Evolutionary conservation across 1,140 invertebrate genomes (phyloP), one percentile per base, ranked within the genome.

Genomic region (Drosophila novamexicana): DNA sequence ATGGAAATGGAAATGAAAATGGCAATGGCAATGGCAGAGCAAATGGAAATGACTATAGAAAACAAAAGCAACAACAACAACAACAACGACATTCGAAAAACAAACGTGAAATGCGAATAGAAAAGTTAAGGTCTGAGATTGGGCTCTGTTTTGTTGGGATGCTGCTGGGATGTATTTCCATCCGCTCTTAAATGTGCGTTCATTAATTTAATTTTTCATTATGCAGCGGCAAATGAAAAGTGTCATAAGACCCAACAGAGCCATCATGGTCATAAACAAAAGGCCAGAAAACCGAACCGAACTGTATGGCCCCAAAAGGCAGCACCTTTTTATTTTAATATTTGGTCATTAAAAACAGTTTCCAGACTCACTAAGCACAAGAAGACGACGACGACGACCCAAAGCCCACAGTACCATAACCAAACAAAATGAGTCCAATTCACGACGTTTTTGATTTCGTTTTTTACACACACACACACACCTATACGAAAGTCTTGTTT

Each of bases 161-260:
- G 22, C 16, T 56, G 10, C 9, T 32, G 32, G 50, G 14, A 10
- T 50, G 29, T 36, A 53, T 59, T 45, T 10, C 52, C 61, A 57
- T 53, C 56, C 56, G 47, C 65, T 70, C 45, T 40, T 50, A 66
- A 78, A 78, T 78, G 76, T 78, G 76, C 76, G 66, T 75, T 75
- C 76, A 78, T 78, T 78, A 75, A 78, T 78, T 78, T 75, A 71
- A 78, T 78, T 78, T 78, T 78, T 75, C 72, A 78, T 77, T 77
- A 71, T 71, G 68, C 73, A 65, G 73, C 54, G 61, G 40, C 54
- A 75, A 78, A 75, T 75, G 76, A 78, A 78, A 78, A 78, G 72
- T 78, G 76, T 78, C 76, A 75, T 78, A 78, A 78, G 71, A 75
- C 72, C 39, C 32, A 18, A 5, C 12, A n/a, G 16, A 6, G 12